phyloP scores from a whole-genome alignment of 2,113 vertebrate genomes.

The Seriola rivoliana region DNA sequence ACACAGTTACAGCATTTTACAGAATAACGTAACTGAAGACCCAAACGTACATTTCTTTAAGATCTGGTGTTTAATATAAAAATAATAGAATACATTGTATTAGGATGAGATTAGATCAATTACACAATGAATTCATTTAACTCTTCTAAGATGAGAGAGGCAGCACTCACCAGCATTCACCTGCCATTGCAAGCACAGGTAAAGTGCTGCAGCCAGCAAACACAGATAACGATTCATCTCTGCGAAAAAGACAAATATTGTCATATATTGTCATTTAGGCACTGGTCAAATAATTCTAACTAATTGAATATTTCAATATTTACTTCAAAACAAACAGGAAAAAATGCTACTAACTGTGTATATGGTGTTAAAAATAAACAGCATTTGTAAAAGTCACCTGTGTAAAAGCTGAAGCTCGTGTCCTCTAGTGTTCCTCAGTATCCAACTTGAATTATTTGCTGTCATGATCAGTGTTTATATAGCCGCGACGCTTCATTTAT shows the following conservation, averaged over 20 bases:
- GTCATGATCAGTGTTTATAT: too few relatives aligned
- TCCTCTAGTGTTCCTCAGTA: too few relatives aligned
- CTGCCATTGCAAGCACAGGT: slow-evolving; percentile 42
- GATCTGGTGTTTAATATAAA: too few relatives aligned
- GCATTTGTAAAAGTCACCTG: too few relatives aligned
- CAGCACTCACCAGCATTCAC: slow-evolving; percentile 52
- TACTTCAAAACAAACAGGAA: not conserved
- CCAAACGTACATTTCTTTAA: too few relatives aligned
- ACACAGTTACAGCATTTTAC: too few relatives aligned
- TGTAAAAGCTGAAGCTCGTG: too few relatives aligned
- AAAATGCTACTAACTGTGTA: not conserved
- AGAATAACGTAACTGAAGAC: not conserved
- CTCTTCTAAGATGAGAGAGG: not conserved
- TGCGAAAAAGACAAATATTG: not conserved
- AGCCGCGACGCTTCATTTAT: too few relatives aligned
- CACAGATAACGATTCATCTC: slow-evolving; percentile 54
- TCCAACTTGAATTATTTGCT: too few relatives aligned
- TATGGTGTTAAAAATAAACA: too few relatives aligned
- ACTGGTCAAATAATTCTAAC: not conserved
- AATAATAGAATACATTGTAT: not conserved
- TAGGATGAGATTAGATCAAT: not conserved
- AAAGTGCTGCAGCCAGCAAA: slow-evolving; percentile 49
- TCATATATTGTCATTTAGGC: not conserved
- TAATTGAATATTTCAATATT: not conserved
- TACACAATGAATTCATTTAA: not conserved